phyloP scores from a whole-genome alignment of 2,888 invertebrate genomes.

The Drosophila eohydei region DNA sequence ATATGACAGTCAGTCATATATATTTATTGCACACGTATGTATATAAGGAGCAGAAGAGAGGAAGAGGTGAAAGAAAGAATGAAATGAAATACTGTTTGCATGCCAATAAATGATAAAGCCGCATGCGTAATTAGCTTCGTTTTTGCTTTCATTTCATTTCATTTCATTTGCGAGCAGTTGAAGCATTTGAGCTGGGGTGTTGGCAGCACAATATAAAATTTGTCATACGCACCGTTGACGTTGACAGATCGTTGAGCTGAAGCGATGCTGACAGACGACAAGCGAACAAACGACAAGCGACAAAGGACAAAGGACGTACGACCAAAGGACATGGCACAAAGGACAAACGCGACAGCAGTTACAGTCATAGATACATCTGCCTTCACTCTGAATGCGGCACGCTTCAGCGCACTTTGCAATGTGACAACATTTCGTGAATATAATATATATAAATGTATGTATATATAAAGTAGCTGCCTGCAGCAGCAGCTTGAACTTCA shows the following conservation, averaged over 20 bases:
- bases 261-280: conserved; percentile 50
- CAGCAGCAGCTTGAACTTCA: conserved; percentile 18
- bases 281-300: conserved; percentile 28
- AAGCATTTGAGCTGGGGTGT: conserved; percentile 26
- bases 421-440: conserved; percentile 60
- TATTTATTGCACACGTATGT: background rate
- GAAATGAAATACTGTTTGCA: conserved; percentile 14
- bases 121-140: conserved; percentile 51
- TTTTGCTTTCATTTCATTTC: conserved; percentile 14
- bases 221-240: conserved; percentile 81
- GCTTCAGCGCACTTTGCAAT: conserved; percentile 70
- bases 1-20: conserved; percentile 8
- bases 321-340: conserved; percentile 23
- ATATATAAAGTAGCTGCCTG: conserved; percentile 1
- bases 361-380: conserved; percentile 37
- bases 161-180: conserved; percentile 17
- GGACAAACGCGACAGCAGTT: conserved; percentile 42
- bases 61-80: background rate
- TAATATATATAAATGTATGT: conserved; percentile 17
- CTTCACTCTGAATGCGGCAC: conserved; percentile 58
- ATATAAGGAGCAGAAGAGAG: background rate
- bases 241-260: conserved; percentile 75
- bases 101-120: conserved; percentile 45
- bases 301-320: conserved; percentile 11
- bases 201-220: conserved; percentile 67